Conservation (phyloP, 2,797 vertebrate species). For the Tragelaphus eurycerus region DNA sequence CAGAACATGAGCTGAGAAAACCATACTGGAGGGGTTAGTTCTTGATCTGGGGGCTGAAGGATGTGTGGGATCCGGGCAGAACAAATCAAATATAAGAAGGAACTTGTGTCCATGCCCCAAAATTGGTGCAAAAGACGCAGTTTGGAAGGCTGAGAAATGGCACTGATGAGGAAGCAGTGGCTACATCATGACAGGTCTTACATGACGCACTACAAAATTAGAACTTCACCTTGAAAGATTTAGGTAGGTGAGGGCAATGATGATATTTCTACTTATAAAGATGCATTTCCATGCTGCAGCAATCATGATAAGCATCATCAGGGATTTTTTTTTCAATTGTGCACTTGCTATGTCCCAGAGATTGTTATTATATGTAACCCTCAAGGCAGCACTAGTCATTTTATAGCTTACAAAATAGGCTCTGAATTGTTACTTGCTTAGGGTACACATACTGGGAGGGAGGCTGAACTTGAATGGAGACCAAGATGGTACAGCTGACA, state of each 20-base stretch:
- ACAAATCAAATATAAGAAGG: background rate
- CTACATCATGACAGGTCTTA: background rate
- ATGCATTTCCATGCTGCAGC: background rate
- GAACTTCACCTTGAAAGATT: background rate
- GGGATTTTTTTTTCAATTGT: background rate
- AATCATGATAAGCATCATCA: background rate
- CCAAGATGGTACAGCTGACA: background rate
- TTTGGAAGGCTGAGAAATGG: background rate
- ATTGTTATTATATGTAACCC: background rate
- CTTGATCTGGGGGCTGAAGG: background rate
- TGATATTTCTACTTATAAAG: background rate
- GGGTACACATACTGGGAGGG: background rate
- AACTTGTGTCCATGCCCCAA: background rate
- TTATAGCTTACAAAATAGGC: background rate
- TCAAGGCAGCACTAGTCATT: background rate
- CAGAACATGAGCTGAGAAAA: background rate
- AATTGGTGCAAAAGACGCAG: background rate
- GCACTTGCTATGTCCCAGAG: background rate
- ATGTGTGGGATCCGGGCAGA: background rate
- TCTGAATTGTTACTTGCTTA: background rate
- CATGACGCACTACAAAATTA: background rate
- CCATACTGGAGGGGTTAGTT: background rate
- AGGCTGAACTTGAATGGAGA: background rate
- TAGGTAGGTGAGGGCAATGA: background rate
- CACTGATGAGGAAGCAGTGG: background rate